Evolutionary conservation across 2,113 vertebrate genomes (phyloP).

Genomic region (Melanocharis versteri): DNA sequence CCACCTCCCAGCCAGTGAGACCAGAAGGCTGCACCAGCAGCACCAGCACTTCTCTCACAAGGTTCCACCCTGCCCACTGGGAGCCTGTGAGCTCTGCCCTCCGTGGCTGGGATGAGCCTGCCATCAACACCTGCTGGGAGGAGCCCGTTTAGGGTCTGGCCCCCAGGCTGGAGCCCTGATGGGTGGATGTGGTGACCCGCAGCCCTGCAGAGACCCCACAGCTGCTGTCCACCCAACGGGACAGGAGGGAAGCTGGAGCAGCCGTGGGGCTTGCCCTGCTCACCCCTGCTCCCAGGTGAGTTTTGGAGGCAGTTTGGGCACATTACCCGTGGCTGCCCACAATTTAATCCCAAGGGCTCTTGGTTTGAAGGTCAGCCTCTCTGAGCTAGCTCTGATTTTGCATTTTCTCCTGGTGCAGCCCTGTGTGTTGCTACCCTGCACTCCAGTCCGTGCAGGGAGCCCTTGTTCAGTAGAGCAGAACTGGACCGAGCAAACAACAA

Average conservation of each 20-base stretch:
- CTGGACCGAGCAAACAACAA: background rate
- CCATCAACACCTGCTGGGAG: background rate
- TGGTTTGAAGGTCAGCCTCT: background rate
- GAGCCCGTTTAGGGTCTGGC: background rate
- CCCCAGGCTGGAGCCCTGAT: background rate
- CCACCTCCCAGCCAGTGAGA: fast-evolving
- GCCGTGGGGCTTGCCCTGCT: background rate
- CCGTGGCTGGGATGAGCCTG: fast-evolving
- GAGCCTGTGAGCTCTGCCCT: background rate
- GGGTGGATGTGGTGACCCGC: background rate
- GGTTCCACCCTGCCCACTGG: background rate
- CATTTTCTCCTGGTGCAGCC: background rate
- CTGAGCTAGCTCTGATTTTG: background rate
- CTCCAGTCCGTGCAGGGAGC: background rate
- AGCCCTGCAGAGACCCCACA: background rate
- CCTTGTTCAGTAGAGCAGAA: background rate
- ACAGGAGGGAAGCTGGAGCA: background rate
- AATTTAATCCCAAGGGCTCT: background rate
- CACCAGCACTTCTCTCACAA: background rate
- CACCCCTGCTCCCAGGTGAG: background rate
- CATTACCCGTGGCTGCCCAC: background rate
- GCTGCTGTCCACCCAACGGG: background rate
- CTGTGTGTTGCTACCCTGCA: background rate
- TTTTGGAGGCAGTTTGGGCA: background rate
- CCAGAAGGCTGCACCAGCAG: background rate